Evolutionary conservation across 1,140 invertebrate species (phyloP), one percentile per base, ranked within the genome.

Genomic region (Neocloeon triangulifer): DNA sequence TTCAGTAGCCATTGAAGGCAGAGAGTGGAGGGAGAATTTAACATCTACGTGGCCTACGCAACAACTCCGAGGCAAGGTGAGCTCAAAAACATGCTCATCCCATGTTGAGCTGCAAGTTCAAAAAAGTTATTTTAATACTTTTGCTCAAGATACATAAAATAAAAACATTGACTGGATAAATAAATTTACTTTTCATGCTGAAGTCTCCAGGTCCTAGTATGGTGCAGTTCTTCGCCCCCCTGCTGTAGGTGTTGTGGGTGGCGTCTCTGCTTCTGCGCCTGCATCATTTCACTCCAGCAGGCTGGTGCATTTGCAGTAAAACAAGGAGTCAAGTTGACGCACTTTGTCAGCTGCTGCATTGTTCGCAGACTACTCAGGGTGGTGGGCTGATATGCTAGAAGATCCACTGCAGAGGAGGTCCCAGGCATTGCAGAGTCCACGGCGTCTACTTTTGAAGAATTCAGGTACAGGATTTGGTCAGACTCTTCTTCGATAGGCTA

Each of bases 221-320:
- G 66, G 42, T 81, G 71, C 23, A 51, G 47, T 35, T 76, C 70
- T 41, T 75, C 73, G 41, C 84, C 78, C 2, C 66, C 64, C 39
- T 66, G 69, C 38, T 73, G 68, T 32, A 78, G 51, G 49, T 76
- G 70, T 40, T 80, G 74, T 1, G 76, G 76, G 52, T 80, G 72
- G 12, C 74, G 64, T 9, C 82, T 61, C 38, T 86, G 81, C 35
- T 84, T 69, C 46, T 85, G 80, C 13, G 78, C 79, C 37, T 88
- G 82, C 42, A 84, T 79, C 43, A 89, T 66, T 58, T 89, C 81
- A 38, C 68, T 76, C 86, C 84, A 89, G 52, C 82, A 89, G 17
- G 79, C 70, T 2, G 84, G 80, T 1, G 88, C 78, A n/a, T 81
- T 84, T 5, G 80, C 80, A 30, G 73, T 70, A 46, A 82, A 88